These are phyloP conservation scores for Tychaedon coryphoeus DNA, from an alignment of 2,113 vertebrate species.

Conservation along the genomic window DNA sequence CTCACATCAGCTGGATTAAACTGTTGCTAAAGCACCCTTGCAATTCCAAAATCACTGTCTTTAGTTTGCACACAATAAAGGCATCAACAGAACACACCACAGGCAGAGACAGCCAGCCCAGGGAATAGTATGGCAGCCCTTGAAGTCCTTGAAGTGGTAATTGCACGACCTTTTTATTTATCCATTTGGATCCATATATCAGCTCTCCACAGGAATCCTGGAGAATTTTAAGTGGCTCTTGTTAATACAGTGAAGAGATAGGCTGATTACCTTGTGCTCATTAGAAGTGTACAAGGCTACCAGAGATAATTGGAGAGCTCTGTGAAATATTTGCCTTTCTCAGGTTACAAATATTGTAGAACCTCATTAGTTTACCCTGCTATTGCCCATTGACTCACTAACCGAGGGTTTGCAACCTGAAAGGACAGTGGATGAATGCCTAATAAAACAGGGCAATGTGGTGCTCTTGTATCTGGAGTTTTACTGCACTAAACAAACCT, in stretches of 20 bases:
- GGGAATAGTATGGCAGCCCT: neutral
- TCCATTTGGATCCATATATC: constrained; percentile 6
- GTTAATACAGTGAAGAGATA: constrained; percentile 24
- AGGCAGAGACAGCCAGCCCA: neutral
- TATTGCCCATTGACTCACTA: neutral
- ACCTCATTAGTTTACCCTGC: constrained; percentile 10
- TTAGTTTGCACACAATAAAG: neutral
- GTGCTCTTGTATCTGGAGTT: neutral
- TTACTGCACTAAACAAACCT: neutral
- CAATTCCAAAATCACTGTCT: neutral
- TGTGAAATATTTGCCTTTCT: constrained; percentile 43
- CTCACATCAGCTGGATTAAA: neutral
- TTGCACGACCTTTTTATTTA: constrained; percentile 23
- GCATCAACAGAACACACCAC: neutral
- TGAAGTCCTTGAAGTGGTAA: neutral
- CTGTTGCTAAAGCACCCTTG: neutral
- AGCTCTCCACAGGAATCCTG: constrained; percentile 14
- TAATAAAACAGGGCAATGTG: neutral
- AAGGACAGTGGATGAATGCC: neutral
- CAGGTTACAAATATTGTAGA: constrained; percentile 16
- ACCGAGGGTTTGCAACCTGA: neutral
- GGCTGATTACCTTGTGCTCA: constrained; percentile 30
- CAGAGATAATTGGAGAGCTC: constrained; percentile 43
- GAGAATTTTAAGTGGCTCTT: constrained; percentile 40
- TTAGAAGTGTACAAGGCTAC: constrained; percentile 25